These are phyloP conservation scores for Fragum sueziense DNA, from an alignment of 2,888 invertebrate genomes.

Conservation along the genomic window DNA sequence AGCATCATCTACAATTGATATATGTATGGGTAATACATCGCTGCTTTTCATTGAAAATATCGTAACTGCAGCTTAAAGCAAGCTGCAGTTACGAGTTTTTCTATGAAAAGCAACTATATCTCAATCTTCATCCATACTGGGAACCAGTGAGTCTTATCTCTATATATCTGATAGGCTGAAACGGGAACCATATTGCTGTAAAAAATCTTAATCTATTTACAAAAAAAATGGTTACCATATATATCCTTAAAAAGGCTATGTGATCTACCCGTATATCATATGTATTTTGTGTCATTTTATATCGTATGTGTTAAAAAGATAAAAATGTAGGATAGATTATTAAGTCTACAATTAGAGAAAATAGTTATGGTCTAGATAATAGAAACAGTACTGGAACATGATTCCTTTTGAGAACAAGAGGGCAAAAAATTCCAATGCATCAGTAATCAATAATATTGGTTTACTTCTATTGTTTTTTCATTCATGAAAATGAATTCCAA, in stretches of 20 bases:
- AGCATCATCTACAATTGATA: conserved; percentile 19
- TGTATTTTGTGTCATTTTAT: too few species aligned
- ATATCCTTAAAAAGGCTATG: too few species aligned
- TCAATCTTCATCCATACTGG: conserved; percentile 6
- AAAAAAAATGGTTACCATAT: conserved; percentile 23
- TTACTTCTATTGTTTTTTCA: not conserved
- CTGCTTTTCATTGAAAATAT: too few species aligned
- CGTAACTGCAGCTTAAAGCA: too few species aligned
- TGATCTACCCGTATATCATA: too few species aligned
- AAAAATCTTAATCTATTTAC: conserved; percentile 22
- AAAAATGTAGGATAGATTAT: too few species aligned
- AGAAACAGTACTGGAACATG: too few species aligned
- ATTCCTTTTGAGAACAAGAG: conserved; percentile 12
- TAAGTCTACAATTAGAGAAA: too few species aligned
- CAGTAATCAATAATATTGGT: conserved; percentile 18
- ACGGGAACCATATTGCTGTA: conserved; percentile 20
- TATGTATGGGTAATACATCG: conserved; percentile 17
- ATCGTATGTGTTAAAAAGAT: too few species aligned
- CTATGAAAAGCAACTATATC: too few species aligned
- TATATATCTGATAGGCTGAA: conserved; percentile 15
- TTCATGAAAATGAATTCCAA: not conserved
- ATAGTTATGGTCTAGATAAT: too few species aligned
- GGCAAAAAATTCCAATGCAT: conserved; percentile 19
- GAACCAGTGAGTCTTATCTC: conserved; percentile 11
- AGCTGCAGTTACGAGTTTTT: too few species aligned